Conservation (phyloP, 2,888 invertebrate species). For the Sarcophaga subvicina region DNA sequence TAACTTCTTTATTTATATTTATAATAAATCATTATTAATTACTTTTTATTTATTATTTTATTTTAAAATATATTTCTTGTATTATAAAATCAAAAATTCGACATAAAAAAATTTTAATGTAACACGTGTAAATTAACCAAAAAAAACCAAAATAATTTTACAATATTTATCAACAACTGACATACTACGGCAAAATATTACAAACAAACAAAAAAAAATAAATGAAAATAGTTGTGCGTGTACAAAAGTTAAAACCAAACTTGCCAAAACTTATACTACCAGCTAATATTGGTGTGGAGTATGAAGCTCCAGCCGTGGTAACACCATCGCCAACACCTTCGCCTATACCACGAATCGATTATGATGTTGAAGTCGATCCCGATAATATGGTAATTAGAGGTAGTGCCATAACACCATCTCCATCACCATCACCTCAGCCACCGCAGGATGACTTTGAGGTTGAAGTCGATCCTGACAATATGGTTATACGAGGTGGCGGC, state of each 20-base stretch:
- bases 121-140: constrained; percentile 74
- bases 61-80: constrained; percentile 52
- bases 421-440: constrained; percentile 64
- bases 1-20: constrained; percentile 74
- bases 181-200: constrained; percentile 17
- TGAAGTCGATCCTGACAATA: constrained; percentile 80
- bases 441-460: constrained; percentile 74
- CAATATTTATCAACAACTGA: constrained; percentile 28
- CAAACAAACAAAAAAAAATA: neutral
- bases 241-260: constrained; percentile 81
- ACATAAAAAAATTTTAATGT: constrained; percentile 47
- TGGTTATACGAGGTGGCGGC: constrained; percentile 76
- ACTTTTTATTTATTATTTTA: constrained; percentile 63
- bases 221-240: constrained; percentile 79
- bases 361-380: constrained; percentile 81
- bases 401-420: constrained; percentile 72
- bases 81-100: constrained; percentile 60
- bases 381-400: constrained; percentile 79
- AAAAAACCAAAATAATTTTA: constrained; percentile 47
- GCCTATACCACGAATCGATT: constrained; percentile 78
- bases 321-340: constrained; percentile 80
- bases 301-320: constrained; percentile 73
- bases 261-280: constrained; percentile 81
- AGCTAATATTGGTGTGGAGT: constrained; percentile 78
- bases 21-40: constrained; percentile 65